Base-by-base conservation (phyloP, 2,888 invertebrate genomes). In the Pollenia amentaria region DNA sequence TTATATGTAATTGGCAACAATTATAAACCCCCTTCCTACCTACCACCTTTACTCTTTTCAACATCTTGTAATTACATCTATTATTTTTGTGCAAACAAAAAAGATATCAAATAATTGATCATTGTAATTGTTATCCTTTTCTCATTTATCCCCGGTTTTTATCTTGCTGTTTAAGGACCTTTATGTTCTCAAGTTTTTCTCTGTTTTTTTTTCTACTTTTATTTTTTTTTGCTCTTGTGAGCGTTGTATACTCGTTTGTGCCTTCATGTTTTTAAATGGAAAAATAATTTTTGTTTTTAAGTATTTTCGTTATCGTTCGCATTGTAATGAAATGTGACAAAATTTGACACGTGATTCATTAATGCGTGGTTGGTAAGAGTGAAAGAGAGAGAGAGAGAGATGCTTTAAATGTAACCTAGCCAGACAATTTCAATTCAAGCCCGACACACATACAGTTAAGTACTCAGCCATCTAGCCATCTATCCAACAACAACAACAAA, bases 261-360 rank as follows among this genome's bases (percentile, higher is more conserved):
- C 8, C 60, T 76, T 18, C 11, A 42, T n/a, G 42, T 62, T 65
- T 42, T 40, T 42, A 79, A 48, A 55, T 42, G 29, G 16, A 51
- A 67, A 51, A 65, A 38, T 44, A 55, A 46, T 46, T 72, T 80
- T 80, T 60, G 38, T 42, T 44, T 75, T 69, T 44, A 51, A 42
- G 69, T 75, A 67, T 75, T 75, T 70, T 55, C 64, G 72, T 83
- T 65, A 55, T 70, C 70, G 16, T 65, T 67, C 60, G 78, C 64
- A 73, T 78, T 84, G 78, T 77, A 84, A 77, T 72, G 67, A 81
- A 87, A 80, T 87, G 84, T 84, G 84, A 84, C 76, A 84, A 84
- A 73, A 77, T 87, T 72, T 55, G 87, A 80, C 87, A 87, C 87
- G 87, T 87, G 87, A 87, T 84, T 81, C 77, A 84, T 84, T 87